These are phyloP conservation scores for Autographa pulchrina DNA, from an alignment of 2,888 invertebrate species.

Conservation along the genomic window DNA sequence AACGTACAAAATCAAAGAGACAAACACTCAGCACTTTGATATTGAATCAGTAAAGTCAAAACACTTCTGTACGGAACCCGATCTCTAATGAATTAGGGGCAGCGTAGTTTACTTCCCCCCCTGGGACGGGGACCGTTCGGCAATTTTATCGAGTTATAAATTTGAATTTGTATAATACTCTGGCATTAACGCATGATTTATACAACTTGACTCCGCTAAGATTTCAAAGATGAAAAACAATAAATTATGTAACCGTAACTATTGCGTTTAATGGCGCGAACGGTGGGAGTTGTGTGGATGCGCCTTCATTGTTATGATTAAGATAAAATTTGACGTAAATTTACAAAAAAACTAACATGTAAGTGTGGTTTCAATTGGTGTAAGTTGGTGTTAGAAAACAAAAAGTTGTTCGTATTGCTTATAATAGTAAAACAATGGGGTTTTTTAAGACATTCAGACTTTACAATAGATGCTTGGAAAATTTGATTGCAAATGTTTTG, in stretches of 20 bases:
- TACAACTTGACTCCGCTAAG: slow-evolving; percentile 89
- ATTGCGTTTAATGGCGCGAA: slow-evolving; percentile 84
- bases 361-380: neutral
- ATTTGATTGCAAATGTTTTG: neutral
- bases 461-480: neutral
- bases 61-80: slow-evolving; percentile 50
- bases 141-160: slow-evolving; percentile 90
- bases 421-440: neutral
- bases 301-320: slow-evolving; percentile 28
- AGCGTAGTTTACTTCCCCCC: slow-evolving; percentile 73
- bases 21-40: slow-evolving; percentile 16
- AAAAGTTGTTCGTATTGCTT: neutral
- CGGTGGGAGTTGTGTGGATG: slow-evolving; percentile 67
- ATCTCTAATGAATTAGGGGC: slow-evolving; percentile 84
- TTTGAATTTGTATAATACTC: slow-evolving; percentile 89
- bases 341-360: neutral
- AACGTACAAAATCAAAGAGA: neutral
- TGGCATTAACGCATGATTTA: slow-evolving; percentile 89
- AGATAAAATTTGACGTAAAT: neutral
- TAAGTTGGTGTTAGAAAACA: too few species aligned
- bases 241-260: slow-evolving; percentile 88
- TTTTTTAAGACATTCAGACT: neutral
- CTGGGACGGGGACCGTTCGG: slow-evolving; percentile 76
- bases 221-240: slow-evolving; percentile 90
- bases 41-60: slow-evolving; percentile 56